Percentiles rank a stretch among this genome's conserved stretches.
These are phyloP conservation scores for Cydia amplana DNA, from an alignment of 1,140 invertebrate genomes.

Conservation along the genomic window DNA sequence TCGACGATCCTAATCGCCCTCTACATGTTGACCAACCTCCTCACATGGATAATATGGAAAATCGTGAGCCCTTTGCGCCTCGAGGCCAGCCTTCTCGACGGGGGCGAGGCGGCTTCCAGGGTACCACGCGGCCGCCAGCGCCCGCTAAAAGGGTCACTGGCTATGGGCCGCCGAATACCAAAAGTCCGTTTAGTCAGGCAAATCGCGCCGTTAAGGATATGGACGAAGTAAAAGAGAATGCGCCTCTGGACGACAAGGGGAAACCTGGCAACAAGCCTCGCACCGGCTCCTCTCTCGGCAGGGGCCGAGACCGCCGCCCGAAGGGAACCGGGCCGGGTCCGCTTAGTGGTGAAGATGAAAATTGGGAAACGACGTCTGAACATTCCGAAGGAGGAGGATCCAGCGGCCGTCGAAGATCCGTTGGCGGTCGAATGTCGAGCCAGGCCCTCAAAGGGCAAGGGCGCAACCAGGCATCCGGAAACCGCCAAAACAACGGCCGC, in stretches of 20 bases:
- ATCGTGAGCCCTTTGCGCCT: constrained; percentile 84
- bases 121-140: constrained; percentile 72
- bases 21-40: constrained; percentile 44
- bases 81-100: constrained; percentile 90
- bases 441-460: constrained; percentile 56
- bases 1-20: constrained; percentile 55
- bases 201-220: constrained; percentile 77
- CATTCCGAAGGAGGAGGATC: constrained; percentile 82
- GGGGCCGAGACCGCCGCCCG: constrained; percentile 81
- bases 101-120: constrained; percentile 84
- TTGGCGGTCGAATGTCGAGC: constrained; percentile 77
- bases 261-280: constrained; percentile 84
- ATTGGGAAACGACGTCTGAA: constrained; percentile 86
- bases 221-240: constrained; percentile 71
- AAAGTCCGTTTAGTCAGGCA: constrained; percentile 85
- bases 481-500: constrained; percentile 59
- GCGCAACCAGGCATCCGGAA: constrained; percentile 57
- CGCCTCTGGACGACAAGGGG: constrained; percentile 66
- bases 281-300: constrained; percentile 84
- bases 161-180: constrained; percentile 87
- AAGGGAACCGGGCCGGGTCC: constrained; percentile 80
- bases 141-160: constrained; percentile 83
- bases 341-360: constrained; percentile 81
- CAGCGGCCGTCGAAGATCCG: constrained; percentile 57
- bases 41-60: constrained; percentile 60